Conservation (phyloP, 2,113 vertebrate species). For the Larimichthys crocea region DNA sequence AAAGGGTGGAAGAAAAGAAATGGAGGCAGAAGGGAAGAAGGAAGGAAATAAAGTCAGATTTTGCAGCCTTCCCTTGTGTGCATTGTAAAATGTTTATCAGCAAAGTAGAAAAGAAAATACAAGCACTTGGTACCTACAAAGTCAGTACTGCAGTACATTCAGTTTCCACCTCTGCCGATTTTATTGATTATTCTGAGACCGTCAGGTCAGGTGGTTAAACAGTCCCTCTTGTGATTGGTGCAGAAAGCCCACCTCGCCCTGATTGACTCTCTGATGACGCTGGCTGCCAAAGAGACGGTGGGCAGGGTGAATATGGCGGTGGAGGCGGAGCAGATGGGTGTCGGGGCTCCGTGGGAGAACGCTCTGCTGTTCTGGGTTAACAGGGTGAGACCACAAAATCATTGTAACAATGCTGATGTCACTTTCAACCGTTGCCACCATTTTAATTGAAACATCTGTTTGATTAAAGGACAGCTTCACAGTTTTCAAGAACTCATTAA, state of each 20-base stretch:
- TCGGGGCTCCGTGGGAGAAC: conserved; percentile 85
- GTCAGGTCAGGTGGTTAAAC: neutral
- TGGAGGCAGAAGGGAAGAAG: neutral
- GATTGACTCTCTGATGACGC: conserved; percentile 90
- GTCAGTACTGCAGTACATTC: neutral
- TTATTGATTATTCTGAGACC: neutral
- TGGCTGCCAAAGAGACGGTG: conserved; percentile 86
- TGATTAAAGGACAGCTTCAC: neutral
- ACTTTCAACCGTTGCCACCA: neutral
- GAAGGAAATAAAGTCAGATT: neutral
- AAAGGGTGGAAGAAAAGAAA: neutral
- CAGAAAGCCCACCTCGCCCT: conserved; percentile 89
- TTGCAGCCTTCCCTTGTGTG: neutral
- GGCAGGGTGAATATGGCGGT: conserved; percentile 81
- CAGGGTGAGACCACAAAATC: conserved; percentile 80
- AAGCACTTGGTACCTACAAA: neutral
- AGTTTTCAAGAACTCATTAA: neutral
- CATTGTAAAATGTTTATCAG: neutral
- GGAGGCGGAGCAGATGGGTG: conserved; percentile 80
- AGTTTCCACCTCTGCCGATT: neutral
- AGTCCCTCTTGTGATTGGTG: conserved; percentile 43
- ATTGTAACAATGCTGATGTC: neutral
- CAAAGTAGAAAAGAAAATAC: neutral
- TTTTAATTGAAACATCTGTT: neutral
- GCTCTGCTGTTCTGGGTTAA: conserved; percentile 92